These are phyloP conservation scores for Phalera bucephala DNA, from an alignment of 2,888 invertebrate genomes.

Conservation along the genomic window DNA sequence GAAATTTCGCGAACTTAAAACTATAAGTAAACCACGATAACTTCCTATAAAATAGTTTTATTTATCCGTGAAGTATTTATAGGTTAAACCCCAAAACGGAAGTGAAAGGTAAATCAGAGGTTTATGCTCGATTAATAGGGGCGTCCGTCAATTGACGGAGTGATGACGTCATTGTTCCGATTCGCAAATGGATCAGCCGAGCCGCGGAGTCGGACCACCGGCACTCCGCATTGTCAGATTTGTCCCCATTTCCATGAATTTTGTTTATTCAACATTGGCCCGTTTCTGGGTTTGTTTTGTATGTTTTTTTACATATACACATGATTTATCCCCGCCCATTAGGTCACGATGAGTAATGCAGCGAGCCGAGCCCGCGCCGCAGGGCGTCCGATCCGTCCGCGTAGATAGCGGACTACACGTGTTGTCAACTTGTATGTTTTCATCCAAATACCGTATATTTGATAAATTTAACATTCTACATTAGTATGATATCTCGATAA, in stretches of 20 bases:
- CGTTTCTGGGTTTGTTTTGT: constrained; percentile 64
- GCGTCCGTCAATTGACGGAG: background rate
- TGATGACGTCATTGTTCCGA: constrained; percentile 43
- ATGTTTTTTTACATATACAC: constrained; percentile 65
- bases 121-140: constrained; percentile 1
- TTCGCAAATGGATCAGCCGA: constrained; percentile 53
- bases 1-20: too few species aligned
- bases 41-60: too few species aligned
- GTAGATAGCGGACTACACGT: constrained; percentile 76
- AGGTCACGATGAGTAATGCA: constrained; percentile 78
- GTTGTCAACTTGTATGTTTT: constrained; percentile 82
- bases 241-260: constrained; percentile 80
- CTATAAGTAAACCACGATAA: too few species aligned
- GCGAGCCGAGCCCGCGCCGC: constrained; percentile 59
- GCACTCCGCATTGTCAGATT: constrained; percentile 69
- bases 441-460: constrained; percentile 76
- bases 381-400: constrained; percentile 74
- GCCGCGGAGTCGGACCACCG: constrained; percentile 58
- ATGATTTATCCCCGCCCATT: constrained; percentile 80
- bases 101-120: constrained; percentile 2
- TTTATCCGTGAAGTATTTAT: too few species aligned
- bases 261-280: constrained; percentile 75
- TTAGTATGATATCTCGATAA: constrained; percentile 74
- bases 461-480: constrained; percentile 74
- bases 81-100: constrained; percentile 4